Base-by-base conservation (phyloP, 2,113 vertebrate species). In the Cephalophus harveyi region DNA sequence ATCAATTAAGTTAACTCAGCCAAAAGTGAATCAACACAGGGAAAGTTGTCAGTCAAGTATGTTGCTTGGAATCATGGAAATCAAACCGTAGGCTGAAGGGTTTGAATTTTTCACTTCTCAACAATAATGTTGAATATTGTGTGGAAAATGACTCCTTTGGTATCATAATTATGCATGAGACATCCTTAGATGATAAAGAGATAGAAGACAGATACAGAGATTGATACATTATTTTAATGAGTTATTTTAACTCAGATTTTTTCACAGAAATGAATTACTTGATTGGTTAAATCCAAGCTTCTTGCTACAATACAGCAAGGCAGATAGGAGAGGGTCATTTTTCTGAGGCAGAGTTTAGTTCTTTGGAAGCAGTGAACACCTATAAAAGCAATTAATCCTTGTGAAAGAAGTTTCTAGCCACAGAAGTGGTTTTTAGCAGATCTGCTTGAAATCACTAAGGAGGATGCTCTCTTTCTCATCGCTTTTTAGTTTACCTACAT, bases 11-110 rank as follows among this genome's bases (percentile, higher is more conserved):
- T 52, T 91, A 89, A 97, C 85, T 89, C 52, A 88, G 88, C 25
- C 76, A 97, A 91, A 78, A 87, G 17, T 91, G 57, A 95, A 93
- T 83, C 88, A 91, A 87, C 48, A 76, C 0, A 59, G 36, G n/a
- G 40, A 87, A 95, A 92, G n/a, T 15, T 88, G 91, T 93, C 74
- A 84, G 36, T 92, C 62, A 95, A 71, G 36, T 54, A 78, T n/a
- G 40, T 87, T 89, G 43, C 60, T 91, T 46, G 19, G 87, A 64
- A 97, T 91, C 40, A 89, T 46, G 27, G 55, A 97, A 79, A 74
- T 93, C 83, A 93, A 84, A 95, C 14, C 6, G 5, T 79, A 83
- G 14, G 71, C n/a, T 48, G 21, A 94, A 90, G 23, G 27, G n/a
- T 14, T 23, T 91, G 16, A n/a, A 6, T 50, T 92, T 93, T 55